A percentile compares a stretch with the other conserved stretches of the same genome.
Evolutionary conservation across 2,888 invertebrate genomes (phyloP).

Genomic region (Drosophila melanocephala): DNA sequence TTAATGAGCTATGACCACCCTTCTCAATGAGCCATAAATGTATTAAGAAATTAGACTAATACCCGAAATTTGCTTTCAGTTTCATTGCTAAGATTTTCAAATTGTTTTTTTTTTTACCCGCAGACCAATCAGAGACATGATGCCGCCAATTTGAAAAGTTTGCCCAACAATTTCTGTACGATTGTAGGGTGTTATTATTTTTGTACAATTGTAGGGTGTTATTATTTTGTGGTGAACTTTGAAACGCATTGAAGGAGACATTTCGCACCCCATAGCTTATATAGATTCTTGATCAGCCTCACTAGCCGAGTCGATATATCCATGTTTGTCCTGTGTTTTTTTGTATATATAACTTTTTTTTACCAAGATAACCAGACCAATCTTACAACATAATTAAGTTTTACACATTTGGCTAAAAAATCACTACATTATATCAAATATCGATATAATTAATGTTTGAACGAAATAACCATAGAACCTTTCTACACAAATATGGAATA

Average conservation of each 20-base stretch:
- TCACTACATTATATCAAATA: not conserved
- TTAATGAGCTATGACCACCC: not conserved
- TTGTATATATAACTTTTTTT: too few species aligned
- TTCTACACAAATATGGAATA: not conserved
- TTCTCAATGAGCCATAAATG: not conserved
- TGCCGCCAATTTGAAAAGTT: not conserved
- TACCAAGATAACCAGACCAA: not conserved
- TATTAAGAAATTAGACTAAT: not conserved
- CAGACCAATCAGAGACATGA: not conserved
- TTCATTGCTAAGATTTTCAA: not conserved
- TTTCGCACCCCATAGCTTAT: not conserved
- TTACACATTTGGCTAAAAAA: not conserved
- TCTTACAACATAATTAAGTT: not conserved
- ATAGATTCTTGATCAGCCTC: not conserved
- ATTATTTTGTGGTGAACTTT: not conserved
- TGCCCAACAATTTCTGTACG: not conserved
- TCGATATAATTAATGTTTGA: not conserved
- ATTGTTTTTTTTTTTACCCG: not conserved
- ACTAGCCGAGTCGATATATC: not conserved
- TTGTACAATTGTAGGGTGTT: not conserved
- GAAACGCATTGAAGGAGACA: not conserved
- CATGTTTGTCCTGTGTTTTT: not conserved
- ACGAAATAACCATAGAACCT: not conserved
- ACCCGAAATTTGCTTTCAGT: too few species aligned
- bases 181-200: not conserved